Evolutionary conservation across 2,888 invertebrate species (phyloP).

Genomic region (Ophion ellenae): DNA sequence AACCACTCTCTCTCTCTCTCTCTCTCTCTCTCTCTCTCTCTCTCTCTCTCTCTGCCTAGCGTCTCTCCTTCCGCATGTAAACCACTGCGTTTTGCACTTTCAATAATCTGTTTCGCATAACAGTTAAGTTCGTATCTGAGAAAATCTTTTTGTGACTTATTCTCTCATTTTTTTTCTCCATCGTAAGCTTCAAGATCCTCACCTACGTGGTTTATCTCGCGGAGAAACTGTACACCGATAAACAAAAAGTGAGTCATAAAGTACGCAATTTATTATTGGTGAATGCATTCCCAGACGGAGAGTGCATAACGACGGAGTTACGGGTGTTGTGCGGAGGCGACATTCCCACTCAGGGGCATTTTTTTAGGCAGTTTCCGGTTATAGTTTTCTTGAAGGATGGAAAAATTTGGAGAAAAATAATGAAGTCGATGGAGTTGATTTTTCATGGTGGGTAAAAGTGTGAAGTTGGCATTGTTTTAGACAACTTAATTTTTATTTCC

Average conservation of each 20-base stretch:
- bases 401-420: too few relatives aligned
- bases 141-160: conserved; percentile 26
- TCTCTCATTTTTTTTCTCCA: not conserved
- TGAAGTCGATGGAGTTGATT: too few relatives aligned
- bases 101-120: conserved; percentile 29
- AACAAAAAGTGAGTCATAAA: conserved; percentile 21
- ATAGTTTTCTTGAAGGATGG: too few relatives aligned
- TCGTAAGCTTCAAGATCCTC: conserved; percentile 5
- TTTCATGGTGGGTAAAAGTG: too few relatives aligned
- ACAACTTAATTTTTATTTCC: too few relatives aligned
- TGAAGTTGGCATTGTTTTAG: too few relatives aligned
- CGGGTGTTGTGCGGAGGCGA: too few relatives aligned
- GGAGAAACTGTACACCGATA: conserved; percentile 1
- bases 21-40: conserved; percentile 2
- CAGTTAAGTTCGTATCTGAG: conserved; percentile 26
- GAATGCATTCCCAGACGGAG: not conserved
- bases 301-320: too few relatives aligned
- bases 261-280: not conserved
- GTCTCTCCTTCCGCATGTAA: conserved; percentile 56
- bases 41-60: not conserved
- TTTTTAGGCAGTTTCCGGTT: too few relatives aligned
- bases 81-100: conserved; percentile 26
- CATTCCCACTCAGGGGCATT: too few relatives aligned
- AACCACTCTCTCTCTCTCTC: not conserved
- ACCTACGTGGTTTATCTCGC: conserved; percentile 27